Evolutionary conservation across 2,113 vertebrate genomes (phyloP), one percentile per base, ranked within the genome.

Genomic region (Salvelinus sp.): DNA sequence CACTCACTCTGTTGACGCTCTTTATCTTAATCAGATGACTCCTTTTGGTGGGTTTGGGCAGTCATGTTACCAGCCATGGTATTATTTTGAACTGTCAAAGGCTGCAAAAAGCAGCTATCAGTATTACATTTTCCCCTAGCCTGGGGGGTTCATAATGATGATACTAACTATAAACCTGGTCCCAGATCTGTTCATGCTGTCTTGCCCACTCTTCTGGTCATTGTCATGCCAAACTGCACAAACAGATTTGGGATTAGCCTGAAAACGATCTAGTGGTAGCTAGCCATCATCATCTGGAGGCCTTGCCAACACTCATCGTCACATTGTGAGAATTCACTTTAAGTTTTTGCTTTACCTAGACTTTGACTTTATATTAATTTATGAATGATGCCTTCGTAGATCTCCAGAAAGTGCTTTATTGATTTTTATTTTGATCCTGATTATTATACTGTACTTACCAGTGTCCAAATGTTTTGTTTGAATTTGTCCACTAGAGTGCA

Each of bases 401-500:
- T 84, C 83, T 86, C 84, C 66, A 81, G 47, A 62, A 86, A 85
- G 63, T 73, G 28, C 82, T 84, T 81, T 82, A 27, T 88, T 78
- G 80, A 80, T 83, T 50, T 18, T 78, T 75, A 48, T 18, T 54
- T 54, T 4, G 3, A 54, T 54, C 4, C 47, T 71, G 57, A 77
- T 79, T 86, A 70, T 62, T 62, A 62, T 62, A 23, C 9, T 22
- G 18, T 85, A 79, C 83, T 76, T 16, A 16, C 47, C 80, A 10
- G 60, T 57, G 22, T 81, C 60, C 67, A 28, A 70, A 58, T 78
- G 83, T 83, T 75, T 79, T 4, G 18, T 44, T 44, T 80, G 64
- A 74, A 69, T 71, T 67, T 82, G 66, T 67, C 89, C 91, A 91
- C 89, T 87, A 90, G 90, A 90, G 89, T 71, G 86, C 88, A 91